Percentiles rank a stretch among this genome's conserved stretches.
These are phyloP conservation scores for Drosophila ananassae DNA, from an alignment of 1,140 invertebrate genomes.

Conservation along the genomic window DNA sequence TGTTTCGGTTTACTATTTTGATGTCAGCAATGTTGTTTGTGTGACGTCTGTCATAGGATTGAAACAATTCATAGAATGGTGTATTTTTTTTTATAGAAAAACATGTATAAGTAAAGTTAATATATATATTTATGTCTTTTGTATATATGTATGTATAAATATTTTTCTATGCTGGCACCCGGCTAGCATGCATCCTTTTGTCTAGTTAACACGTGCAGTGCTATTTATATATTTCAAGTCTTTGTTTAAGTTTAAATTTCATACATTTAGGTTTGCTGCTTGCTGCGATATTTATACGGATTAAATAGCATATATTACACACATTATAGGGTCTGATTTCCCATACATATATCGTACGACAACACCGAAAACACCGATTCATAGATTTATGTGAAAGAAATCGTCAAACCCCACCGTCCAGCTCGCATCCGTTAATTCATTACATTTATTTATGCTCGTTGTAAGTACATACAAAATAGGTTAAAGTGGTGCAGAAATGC, in stretches of 20 bases:
- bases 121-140: slow-evolving; percentile 7
- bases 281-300: slow-evolving; percentile 41
- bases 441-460: slow-evolving; percentile 40
- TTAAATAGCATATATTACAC: slow-evolving; percentile 47
- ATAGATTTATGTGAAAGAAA: slow-evolving; percentile 39
- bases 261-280: slow-evolving; percentile 41
- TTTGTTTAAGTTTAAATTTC: slow-evolving; percentile 42
- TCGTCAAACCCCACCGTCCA: slow-evolving; percentile 3
- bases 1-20: slow-evolving; percentile 20
- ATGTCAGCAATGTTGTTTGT: slow-evolving; percentile 46
- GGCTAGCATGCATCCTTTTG: slow-evolving; percentile 37
- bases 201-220: slow-evolving; percentile 48
- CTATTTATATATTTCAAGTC: slow-evolving; percentile 35
- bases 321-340: slow-evolving; percentile 30
- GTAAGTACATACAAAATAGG: slow-evolving; percentile 55
- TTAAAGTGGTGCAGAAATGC: slow-evolving; percentile 32
- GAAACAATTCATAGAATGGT: slow-evolving; percentile 33
- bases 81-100: slow-evolving; percentile 28
- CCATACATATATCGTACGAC: slow-evolving; percentile 22
- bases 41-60: slow-evolving; percentile 19
- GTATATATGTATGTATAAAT: slow-evolving; percentile 29
- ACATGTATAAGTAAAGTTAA: slow-evolving; percentile 45
- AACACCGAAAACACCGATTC: slow-evolving; percentile 35
- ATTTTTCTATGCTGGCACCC: slow-evolving; percentile 31
- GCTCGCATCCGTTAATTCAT: slow-evolving; percentile 16